Evolutionary conservation across 1,140 invertebrate species (phyloP).

Genomic region (Camponotus pennsylvanicus): DNA sequence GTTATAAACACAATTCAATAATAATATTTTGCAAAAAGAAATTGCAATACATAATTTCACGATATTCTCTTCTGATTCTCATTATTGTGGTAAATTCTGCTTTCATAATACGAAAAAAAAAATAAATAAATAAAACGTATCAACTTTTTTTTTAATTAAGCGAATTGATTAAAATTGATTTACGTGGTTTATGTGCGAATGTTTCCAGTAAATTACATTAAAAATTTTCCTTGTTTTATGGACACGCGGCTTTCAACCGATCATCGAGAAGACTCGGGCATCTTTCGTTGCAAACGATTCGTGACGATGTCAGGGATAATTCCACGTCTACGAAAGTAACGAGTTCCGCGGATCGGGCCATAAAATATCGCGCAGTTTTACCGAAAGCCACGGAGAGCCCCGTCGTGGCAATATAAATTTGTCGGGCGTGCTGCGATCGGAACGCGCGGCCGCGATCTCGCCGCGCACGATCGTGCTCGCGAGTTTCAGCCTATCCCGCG

Average conservation of each 20-base stretch:
- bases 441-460: slow-evolving; percentile 21
- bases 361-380: slow-evolving; percentile 68
- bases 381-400: slow-evolving; percentile 62
- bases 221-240: background rate
- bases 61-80: background rate
- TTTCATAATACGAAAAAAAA: background rate
- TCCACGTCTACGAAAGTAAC: slow-evolving; percentile 70
- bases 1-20: background rate
- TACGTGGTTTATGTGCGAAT: background rate
- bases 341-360: slow-evolving; percentile 57
- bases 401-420: slow-evolving; percentile 73
- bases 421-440: slow-evolving; percentile 65
- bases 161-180: background rate
- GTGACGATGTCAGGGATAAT: slow-evolving; percentile 75
- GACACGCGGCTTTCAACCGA: slow-evolving; percentile 1
- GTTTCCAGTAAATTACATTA: background rate
- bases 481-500: slow-evolving; percentile 9
- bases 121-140: background rate
- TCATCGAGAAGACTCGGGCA: slow-evolving; percentile 5
- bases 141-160: background rate
- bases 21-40: background rate
- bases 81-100: background rate
- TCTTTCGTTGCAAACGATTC: slow-evolving; percentile 20
- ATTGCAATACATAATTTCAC: background rate
- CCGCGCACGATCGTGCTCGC: slow-evolving; percentile 52